Evolutionary conservation across 2,888 invertebrate genomes (phyloP), one percentile per base, ranked within the genome.

Genomic region (Drosophila neotestacea): DNA sequence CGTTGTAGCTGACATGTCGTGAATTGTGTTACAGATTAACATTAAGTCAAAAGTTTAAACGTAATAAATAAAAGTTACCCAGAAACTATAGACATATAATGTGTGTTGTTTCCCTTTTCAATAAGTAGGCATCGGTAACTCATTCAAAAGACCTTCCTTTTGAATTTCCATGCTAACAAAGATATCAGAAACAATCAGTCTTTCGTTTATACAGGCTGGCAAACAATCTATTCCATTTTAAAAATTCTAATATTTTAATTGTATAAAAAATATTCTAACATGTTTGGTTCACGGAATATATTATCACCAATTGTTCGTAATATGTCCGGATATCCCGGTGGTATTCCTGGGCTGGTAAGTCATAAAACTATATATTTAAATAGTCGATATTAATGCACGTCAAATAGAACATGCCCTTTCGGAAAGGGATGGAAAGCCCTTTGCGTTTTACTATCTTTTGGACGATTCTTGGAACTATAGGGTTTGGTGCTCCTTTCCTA

Each of bases 401-500:
- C 34, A 7, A 2, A 7, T 11, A 84, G 84, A 84, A 84, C 46
- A 36, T 89, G 47, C 89, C 89, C 13, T 89, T 80, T 56, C 69
- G 72, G 7, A 78, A 70, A 39, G 71, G 70, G 9, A 28, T 90
- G 30, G 70, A 90, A 0, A 83, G 16, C n/a, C 91, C 90, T 0
- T 36, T 77, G 10, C 85, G 89, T 9, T 89, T 89, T 36, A 88
- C 88, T 1, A n/a, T 78, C 1, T 86, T 75, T 11, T 89, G 59
- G 52, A 6, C 73, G 0, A 11, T 89, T 5, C 39, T 66, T 4
- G 91, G 89, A 7, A 4, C 46, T 0, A 0, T 85, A 30, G 90
- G 89, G 5, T 90, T 90, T 42, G 91, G 90, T 11, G 76, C 91
- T 52, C 90, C 90, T 0, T 85, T 66, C 47, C 39, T 91, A 11